Conservation (phyloP, 2,888 invertebrate species). For the Caradrina kadenii region DNA sequence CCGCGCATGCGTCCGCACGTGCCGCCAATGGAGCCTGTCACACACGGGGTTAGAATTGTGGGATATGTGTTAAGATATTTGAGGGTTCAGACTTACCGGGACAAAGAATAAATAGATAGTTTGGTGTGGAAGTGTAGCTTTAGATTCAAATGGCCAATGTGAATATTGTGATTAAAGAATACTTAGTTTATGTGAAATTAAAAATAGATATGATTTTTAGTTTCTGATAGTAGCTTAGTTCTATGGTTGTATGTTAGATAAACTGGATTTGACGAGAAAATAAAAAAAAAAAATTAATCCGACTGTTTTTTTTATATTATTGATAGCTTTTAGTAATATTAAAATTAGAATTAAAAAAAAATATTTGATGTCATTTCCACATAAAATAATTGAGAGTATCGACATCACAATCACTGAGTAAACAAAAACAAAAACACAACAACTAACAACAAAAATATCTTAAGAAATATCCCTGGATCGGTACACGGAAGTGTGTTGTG, state of each 20-base stretch:
- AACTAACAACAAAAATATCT: conserved; percentile 53
- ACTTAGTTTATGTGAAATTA: background rate
- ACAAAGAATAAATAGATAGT: background rate
- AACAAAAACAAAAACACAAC: background rate
- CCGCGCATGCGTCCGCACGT: conserved; percentile 87
- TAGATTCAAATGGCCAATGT: background rate
- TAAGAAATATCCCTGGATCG: conserved; percentile 73
- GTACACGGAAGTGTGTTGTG: conserved; percentile 80
- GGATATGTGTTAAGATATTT: conserved; percentile 69
- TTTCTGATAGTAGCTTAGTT: no score
- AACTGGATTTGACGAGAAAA: no score
- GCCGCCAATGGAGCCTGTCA: conserved; percentile 70
- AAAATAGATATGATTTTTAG: background rate
- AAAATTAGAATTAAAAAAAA: background rate
- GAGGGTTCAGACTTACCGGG: background rate
- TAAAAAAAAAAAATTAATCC: no score
- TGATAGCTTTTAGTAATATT: background rate
- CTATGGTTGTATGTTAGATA: no score
- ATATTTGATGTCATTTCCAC: background rate
- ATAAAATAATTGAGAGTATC: background rate
- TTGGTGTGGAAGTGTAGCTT: background rate
- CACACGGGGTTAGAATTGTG: conserved; percentile 64
- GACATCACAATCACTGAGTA: background rate
- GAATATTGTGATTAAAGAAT: background rate
- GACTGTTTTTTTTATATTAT: no score